Conservation (phyloP, 2,797 vertebrate species). For the Myiotriccus ornatus region DNA sequence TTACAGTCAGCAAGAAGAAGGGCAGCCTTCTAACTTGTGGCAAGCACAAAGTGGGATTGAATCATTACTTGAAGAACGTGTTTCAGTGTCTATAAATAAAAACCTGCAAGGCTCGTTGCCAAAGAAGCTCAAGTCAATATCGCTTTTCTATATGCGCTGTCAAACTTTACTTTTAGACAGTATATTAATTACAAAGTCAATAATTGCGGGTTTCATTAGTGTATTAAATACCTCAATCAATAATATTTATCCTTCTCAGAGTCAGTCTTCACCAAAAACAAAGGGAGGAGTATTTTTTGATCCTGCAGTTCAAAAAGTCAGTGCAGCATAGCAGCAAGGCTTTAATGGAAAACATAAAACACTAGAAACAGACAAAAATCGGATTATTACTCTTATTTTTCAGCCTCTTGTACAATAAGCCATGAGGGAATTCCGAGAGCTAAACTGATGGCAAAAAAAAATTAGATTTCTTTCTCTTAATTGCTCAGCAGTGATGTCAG, state of each 20-base stretch:
- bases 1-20: conserved; percentile 51
- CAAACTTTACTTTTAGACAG: conserved; percentile 80
- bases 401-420: conserved; percentile 70
- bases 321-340: conserved; percentile 42
- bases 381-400: conserved; percentile 68
- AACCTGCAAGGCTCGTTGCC: conserved; percentile 57
- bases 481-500: conserved; percentile 69
- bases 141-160: conserved; percentile 69
- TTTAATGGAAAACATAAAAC: conserved; percentile 78
- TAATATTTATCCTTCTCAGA: conserved; percentile 79
- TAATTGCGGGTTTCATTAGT: conserved; percentile 80
- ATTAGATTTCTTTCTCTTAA: conserved; percentile 73
- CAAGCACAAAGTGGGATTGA: conserved; percentile 61
- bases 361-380: conserved; percentile 74
- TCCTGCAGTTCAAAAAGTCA: conserved; percentile 70
- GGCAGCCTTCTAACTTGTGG: conserved; percentile 58
- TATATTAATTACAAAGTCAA: conserved; percentile 82
- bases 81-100: conserved; percentile 71
- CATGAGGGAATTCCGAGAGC: conserved; percentile 72
- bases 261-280: conserved; percentile 51
- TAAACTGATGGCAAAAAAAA: conserved; percentile 70
- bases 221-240: conserved; percentile 81
- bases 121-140: conserved; percentile 71
- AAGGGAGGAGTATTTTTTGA: conserved; percentile 58
- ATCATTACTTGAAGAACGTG: conserved; percentile 66